Percentiles rank a stretch among this genome's conserved stretches.
Evolutionary conservation across 2,113 vertebrate genomes (phyloP).

Genomic region (Oxyura jamaicensis): DNA sequence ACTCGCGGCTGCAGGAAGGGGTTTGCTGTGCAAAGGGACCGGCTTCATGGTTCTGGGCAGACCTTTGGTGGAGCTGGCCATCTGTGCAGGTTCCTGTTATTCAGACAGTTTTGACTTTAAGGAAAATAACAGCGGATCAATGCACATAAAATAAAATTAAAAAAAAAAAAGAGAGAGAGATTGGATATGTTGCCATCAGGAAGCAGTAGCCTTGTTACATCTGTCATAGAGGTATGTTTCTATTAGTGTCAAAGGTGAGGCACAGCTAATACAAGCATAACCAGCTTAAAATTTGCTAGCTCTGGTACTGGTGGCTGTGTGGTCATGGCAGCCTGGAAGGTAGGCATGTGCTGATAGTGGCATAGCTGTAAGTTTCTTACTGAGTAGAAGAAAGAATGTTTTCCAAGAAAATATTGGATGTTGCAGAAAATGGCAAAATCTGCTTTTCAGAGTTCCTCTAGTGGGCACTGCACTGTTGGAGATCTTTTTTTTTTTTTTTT

Average conservation of each 20-base stretch:
- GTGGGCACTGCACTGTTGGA: neutral
- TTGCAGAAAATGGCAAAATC: neutral
- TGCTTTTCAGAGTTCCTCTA: constrained; percentile 1
- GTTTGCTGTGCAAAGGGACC: neutral
- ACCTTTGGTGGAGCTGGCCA: neutral
- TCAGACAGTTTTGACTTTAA: neutral
- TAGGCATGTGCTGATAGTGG: neutral
- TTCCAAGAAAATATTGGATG: neutral
- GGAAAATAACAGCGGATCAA: neutral
- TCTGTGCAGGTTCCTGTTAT: neutral
- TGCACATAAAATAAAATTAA: neutral
- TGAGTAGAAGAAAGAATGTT: neutral
- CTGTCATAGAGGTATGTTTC: neutral
- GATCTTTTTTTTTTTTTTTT: neutral
- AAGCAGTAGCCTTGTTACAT: neutral
- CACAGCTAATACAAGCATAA: neutral
- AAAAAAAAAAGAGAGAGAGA: neutral
- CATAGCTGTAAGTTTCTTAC: neutral
- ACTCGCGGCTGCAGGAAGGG: neutral
- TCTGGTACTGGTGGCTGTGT: neutral
- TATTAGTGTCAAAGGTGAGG: neutral
- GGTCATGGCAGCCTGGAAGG: neutral
- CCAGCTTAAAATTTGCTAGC: neutral
- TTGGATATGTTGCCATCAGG: neutral
- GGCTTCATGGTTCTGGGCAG: neutral